Evolutionary conservation across 2,888 invertebrate species (phyloP), one percentile per base, ranked within the genome.

Genomic region (Stenolophus ochropezus): DNA sequence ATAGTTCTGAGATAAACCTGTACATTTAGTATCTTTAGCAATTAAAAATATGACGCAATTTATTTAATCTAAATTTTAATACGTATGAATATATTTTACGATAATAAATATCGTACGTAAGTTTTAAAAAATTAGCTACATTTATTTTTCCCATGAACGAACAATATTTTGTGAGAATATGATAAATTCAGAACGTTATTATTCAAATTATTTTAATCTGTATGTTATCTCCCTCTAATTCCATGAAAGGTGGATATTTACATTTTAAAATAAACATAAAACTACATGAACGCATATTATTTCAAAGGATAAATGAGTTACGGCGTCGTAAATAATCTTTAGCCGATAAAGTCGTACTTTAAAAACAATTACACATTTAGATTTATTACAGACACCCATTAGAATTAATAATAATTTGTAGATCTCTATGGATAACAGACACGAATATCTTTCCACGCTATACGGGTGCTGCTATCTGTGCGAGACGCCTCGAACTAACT

Each of bases 391-490:
- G 47, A 47, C 47, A 49, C 47, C 47, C 49, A 47, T 47, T 73
- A 73, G 49, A 73, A 73, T 33, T 73, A 73, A 73, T 73, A 75
- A 53, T 75, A 75, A 75, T 73, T 73, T 75, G 75, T 75, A 75
- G 51, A 53, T 75, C 16, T 23, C 27, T 1, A 14, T 18, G 53
- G 75, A 75, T 75, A 75, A 56, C 49, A 53, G 53, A 53, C 75
- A 75, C 75, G 75, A 75, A 51, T 4, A 20, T 47, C 21, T 4
- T 47, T 8, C 6, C 20, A 14, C 56, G 80, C 33, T 73, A 23
- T 5, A 80, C 80, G 11, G 47, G 80, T 80, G 73, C 56, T 73
- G 80, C 80, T 73, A 80, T 80, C 80, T 80, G 25, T 51, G 8
- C 42, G 80, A 16, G 80, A 80, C 73, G 80, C 73, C n/a, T 6